phyloP scores from a whole-genome alignment of 2,888 invertebrate genomes.

The Steinernema carpocapsae region DNA sequence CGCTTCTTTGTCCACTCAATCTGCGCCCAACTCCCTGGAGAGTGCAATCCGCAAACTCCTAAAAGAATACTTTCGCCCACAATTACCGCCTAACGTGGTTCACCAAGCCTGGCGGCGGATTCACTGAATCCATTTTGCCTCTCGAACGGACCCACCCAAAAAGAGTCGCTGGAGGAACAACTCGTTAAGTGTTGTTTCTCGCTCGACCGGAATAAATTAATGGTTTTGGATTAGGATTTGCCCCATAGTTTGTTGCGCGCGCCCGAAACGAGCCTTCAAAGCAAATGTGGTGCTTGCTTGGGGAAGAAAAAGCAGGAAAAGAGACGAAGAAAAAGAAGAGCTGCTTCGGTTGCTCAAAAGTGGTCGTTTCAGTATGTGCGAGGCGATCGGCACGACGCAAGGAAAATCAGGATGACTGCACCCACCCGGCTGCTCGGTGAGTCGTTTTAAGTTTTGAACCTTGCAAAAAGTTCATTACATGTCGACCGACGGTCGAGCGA shows the following conservation, averaged over 20 bases:
- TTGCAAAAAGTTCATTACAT: background rate
- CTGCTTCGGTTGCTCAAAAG: background rate
- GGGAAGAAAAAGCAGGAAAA: background rate
- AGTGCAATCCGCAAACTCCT: background rate
- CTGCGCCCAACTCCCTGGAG: background rate
- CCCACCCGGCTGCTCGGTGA: slow-evolving; percentile 6
- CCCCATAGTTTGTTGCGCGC: background rate
- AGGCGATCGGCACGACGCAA: slow-evolving; percentile 16
- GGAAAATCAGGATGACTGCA: slow-evolving; percentile 5
- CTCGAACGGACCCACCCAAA: too few species aligned
- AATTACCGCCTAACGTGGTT: background rate
- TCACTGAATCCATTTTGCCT: too few species aligned
- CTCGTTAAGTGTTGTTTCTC: slow-evolving; percentile 25
- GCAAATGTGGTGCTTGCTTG: too few species aligned
- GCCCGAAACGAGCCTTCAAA: too few species aligned
- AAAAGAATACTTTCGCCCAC: background rate
- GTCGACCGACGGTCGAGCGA: too few species aligned
- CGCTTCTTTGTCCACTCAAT: background rate
- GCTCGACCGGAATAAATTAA: slow-evolving; percentile 21
- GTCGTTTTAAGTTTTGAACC: background rate
- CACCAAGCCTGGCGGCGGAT: too few species aligned
- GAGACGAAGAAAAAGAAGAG: background rate
- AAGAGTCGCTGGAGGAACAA: background rate
- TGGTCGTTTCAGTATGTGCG: slow-evolving; percentile 9
- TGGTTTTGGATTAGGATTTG: slow-evolving; percentile 22